Percentiles rank a stretch among this genome's conserved stretches.
phyloP scores from a whole-genome alignment of 2,797 vertebrate species.

The Salmo trutta region DNA sequence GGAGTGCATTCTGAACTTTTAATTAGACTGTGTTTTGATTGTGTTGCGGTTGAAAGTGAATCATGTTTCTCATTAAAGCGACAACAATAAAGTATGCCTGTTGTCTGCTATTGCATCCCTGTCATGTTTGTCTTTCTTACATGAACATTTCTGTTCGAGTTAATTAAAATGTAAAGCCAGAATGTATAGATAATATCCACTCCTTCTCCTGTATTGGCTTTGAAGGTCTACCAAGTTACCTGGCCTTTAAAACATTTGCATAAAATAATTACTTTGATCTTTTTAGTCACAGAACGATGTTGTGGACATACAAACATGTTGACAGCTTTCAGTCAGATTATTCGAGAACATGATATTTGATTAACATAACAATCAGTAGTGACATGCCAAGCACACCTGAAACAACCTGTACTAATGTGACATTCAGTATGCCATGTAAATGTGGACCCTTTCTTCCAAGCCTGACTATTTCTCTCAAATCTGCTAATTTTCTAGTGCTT shows the following conservation, averaged over 20 bases:
- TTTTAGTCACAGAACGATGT: too few species aligned
- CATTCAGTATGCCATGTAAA: neutral
- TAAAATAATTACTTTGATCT: too few species aligned
- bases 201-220: neutral
- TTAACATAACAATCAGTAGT: neutral
- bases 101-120: neutral
- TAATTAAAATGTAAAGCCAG: neutral
- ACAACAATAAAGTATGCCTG: slow-evolving; percentile 2
- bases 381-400: neutral
- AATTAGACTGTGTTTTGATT: slow-evolving; percentile 19
- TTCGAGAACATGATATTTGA: neutral
- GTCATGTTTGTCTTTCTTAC: neutral
- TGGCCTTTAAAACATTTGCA: too few species aligned
- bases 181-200: neutral
- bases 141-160: neutral
- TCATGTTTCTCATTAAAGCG: neutral
- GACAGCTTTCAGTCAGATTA: neutral
- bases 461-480: neutral
- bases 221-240: neutral
- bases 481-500: neutral
- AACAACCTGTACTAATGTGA: neutral
- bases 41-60: neutral
- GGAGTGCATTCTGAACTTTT: slow-evolving; percentile 2
- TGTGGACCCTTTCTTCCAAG: neutral
- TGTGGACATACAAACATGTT: neutral